Conservation (phyloP, 2,113 vertebrate genomes). For the Otis tarda region DNA sequence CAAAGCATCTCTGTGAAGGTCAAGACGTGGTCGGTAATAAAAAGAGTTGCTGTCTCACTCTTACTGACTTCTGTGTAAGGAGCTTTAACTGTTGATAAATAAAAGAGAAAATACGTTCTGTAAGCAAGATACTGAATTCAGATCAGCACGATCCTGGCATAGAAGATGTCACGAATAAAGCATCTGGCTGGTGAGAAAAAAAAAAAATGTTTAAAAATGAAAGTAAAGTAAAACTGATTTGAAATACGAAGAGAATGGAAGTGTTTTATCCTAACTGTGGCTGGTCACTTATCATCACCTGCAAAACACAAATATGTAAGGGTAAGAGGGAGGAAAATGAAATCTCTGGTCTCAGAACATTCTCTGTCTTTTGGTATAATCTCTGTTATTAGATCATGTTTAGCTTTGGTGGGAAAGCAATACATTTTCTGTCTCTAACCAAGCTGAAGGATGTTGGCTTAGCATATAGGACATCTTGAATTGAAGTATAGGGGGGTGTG, state of each 20-base stretch:
- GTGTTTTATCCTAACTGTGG: neutral
- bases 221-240: neutral
- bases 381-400: neutral
- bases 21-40: neutral
- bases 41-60: neutral
- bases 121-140: neutral
- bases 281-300: neutral
- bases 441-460: neutral
- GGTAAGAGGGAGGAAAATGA: neutral
- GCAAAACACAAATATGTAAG: neutral
- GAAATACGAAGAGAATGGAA: neutral
- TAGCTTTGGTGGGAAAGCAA: neutral
- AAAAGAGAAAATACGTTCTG: neutral
- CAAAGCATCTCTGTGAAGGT: slow-evolving; percentile 41
- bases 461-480: neutral
- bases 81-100: neutral
- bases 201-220: neutral
- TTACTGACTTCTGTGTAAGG: neutral
- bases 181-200: neutral
- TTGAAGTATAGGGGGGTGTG: neutral
- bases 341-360: neutral
- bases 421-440: neutral
- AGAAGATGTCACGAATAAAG: neutral
- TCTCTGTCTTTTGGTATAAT: neutral
- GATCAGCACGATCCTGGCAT: neutral